Conservation (phyloP, 1,140 invertebrate genomes). For the Galleria mellonella region DNA sequence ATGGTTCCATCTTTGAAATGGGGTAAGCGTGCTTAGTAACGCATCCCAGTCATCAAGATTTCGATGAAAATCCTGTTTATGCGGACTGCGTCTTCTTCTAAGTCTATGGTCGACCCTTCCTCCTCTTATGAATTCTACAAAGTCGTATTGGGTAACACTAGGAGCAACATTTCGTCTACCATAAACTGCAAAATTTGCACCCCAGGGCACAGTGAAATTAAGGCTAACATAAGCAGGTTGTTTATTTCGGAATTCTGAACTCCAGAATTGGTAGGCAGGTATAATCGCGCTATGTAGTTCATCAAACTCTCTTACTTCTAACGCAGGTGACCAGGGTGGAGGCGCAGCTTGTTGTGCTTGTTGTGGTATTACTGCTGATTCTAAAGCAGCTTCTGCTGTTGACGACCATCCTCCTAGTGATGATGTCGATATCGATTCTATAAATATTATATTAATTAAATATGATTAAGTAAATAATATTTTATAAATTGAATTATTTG, state of each 20-base stretch:
- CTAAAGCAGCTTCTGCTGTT: constrained; percentile 72
- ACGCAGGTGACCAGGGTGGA: constrained; percentile 84
- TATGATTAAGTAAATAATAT: too few relatives aligned
- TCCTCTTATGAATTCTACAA: constrained; percentile 92
- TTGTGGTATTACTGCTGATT: constrained; percentile 76
- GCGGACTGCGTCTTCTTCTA: constrained; percentile 70
- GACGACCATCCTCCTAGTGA: constrained; percentile 67
- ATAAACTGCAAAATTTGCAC: constrained; percentile 95
- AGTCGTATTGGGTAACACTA: constrained; percentile 96
- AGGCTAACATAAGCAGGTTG: constrained; percentile 91
- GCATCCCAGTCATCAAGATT: constrained; percentile 51
- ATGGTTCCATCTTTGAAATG: constrained; percentile 75
- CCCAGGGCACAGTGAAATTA: constrained; percentile 92
- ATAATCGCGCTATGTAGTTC: constrained; percentile 87
- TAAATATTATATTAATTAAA: constrained; percentile 9
- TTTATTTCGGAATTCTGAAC: constrained; percentile 91
- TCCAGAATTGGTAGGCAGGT: constrained; percentile 93
- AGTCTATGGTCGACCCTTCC: constrained; percentile 85
- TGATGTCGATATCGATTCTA: constrained; percentile 75
- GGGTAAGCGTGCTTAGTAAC: constrained; percentile 67
- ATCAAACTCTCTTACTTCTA: constrained; percentile 88
- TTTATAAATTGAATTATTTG: too few relatives aligned
- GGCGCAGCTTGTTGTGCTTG: constrained; percentile 79
- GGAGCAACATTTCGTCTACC: constrained; percentile 93
- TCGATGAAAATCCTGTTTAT: constrained; percentile 39